Conservation (phyloP, 2,113 vertebrate genomes). For the Hippocampus mohnikei region DNA sequence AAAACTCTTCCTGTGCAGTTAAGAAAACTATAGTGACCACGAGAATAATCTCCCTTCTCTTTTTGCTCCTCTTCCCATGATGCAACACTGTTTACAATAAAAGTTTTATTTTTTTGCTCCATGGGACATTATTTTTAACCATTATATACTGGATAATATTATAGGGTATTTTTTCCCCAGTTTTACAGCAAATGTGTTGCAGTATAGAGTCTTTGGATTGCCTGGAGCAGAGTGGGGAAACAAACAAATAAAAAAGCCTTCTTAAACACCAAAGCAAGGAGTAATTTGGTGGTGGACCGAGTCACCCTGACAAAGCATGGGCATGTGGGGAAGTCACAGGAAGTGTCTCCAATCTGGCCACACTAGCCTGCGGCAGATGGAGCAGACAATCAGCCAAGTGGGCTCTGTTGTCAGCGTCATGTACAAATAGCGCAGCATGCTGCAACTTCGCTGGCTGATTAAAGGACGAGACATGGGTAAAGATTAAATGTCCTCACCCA, state of each 20-base stretch:
- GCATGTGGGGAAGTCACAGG: constrained; percentile 58
- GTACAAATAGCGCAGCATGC: constrained; percentile 41
- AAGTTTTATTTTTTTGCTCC: no score
- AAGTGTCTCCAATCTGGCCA: constrained; percentile 56
- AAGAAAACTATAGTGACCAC: no score
- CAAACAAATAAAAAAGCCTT: background rate
- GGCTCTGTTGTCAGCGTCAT: constrained; percentile 36
- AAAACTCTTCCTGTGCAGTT: no score
- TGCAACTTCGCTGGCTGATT: constrained; percentile 41
- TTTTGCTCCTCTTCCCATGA: no score
- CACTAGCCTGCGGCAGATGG: constrained; percentile 51
- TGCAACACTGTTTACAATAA: no score
- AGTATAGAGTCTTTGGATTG: background rate
- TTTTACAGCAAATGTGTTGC: background rate
- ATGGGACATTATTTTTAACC: background rate
- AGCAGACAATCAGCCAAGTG: constrained; percentile 40
- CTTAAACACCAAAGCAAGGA: constrained; percentile 43
- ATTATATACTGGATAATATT: no score
- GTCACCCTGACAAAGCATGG: constrained; percentile 34
- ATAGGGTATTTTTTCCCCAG: background rate
- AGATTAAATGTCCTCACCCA: constrained; percentile 36
- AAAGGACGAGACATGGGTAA: constrained; percentile 42
- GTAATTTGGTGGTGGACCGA: constrained; percentile 41
- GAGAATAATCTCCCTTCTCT: no score
- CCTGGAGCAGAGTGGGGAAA: background rate